phyloP scores from a whole-genome alignment of 2,797 vertebrate genomes.

The Acridotheres tristis region DNA sequence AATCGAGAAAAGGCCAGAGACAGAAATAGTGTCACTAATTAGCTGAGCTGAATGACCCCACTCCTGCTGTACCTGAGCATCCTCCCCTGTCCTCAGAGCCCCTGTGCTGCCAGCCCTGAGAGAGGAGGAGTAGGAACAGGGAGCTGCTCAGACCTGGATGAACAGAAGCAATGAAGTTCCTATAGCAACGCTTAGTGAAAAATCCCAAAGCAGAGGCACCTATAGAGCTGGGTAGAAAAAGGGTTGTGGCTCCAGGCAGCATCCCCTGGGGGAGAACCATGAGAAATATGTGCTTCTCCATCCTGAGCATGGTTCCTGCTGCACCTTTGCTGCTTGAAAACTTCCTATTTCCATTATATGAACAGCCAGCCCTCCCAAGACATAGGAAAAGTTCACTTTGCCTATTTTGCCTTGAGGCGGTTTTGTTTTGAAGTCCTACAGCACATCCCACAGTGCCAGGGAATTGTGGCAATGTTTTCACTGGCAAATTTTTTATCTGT shows the following conservation, averaged over 20 bases:
- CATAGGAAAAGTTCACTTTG: background rate
- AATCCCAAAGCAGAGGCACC: background rate
- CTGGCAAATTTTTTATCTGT: background rate
- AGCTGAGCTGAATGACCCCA: background rate
- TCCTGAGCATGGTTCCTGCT: background rate
- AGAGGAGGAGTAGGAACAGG: background rate
- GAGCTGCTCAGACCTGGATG: background rate
- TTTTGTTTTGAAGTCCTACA: background rate
- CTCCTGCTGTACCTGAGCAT: constrained; percentile 29
- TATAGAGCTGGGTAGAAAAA: background rate
- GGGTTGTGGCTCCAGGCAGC: background rate
- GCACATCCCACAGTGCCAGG: background rate
- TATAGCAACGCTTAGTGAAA: background rate
- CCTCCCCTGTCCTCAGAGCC: background rate
- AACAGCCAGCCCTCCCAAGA: background rate
- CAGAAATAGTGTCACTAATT: constrained; percentile 39
- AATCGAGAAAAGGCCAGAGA: background rate
- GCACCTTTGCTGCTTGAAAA: background rate
- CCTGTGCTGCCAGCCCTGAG: fast-evolving
- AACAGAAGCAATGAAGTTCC: background rate
- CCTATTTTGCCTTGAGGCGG: background rate
- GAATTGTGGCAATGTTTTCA: background rate
- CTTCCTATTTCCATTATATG: background rate
- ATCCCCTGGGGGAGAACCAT: background rate
- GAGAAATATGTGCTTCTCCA: background rate